Evolutionary conservation across 2,113 vertebrate species (phyloP), one percentile per base, ranked within the genome.

Genomic region (Ictalurus furcatus): DNA sequence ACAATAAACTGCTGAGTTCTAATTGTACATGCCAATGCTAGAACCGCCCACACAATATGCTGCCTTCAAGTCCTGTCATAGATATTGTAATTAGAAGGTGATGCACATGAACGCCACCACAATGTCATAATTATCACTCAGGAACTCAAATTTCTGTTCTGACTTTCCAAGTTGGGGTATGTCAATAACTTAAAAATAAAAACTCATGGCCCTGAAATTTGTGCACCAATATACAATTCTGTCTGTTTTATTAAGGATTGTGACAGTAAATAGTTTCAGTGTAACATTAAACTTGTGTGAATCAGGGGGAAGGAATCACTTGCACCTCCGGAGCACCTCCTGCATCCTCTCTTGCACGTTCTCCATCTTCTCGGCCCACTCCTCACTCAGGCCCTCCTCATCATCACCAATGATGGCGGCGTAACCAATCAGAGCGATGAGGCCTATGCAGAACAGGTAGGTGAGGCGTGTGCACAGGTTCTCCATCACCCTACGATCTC

Each of bases 371-470:
- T 95, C 92, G 0, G 91, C 89, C 96, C 96, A 96, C 88, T 96
- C 95, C 88, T 96, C 93, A 6, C 86, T 96, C 95, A 16, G 74
- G 37, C 88, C 76, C 86, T 95, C 96, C 86, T 95, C 93, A n/a
- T 96, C 95, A 12, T 96, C 95, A 0, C 92, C 95, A 0, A 96
- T 93, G 93, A 96, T 34, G 89, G 94, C 94, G 0, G 94, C 86
- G 54, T 95, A 95, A 90, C 95, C 96, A 95, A 96, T 96, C 30
- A 96, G 92, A 25, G 96, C 95, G 65, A 96, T 96, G 90, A 96
- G 95, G 87, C 96, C 96, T 65, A 96, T 96, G 94, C 95, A 96
- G 94, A 96, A 96, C 73, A 96, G 94, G 89, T 96, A 94, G 73
- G 94, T 96, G 91, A 96, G 95, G 56, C 94, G 95, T 0, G 94